Percentiles rank a stretch among this genome's conserved stretches.
Conservation (phyloP, 2,888 invertebrate species). For the Ormyrus pomaceus region DNA sequence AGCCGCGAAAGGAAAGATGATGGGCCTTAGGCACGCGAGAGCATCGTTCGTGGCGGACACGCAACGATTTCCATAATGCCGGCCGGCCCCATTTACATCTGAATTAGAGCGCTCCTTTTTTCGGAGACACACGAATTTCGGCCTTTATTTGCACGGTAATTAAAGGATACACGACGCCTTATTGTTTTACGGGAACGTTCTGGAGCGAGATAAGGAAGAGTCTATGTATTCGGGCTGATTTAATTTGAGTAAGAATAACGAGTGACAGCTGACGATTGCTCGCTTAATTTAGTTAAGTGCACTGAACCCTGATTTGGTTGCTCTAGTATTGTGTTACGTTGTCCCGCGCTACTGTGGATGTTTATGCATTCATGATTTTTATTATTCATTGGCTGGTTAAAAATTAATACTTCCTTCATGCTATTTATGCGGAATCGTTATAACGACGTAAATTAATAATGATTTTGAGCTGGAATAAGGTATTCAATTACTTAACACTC, state of each 20-base stretch:
- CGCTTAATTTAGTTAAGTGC: constrained; percentile 31
- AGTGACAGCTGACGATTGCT: constrained; percentile 31
- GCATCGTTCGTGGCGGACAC: constrained; percentile 16
- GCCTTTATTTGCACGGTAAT: no score
- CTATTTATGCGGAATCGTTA: neutral
- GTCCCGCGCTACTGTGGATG: no score
- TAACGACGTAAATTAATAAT: no score
- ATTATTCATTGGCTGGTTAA: no score
- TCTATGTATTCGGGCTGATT: constrained; percentile 13
- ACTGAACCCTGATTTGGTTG: constrained; percentile 44
- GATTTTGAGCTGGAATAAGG: no score
- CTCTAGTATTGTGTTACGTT: neutral
- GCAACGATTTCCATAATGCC: constrained; percentile 40
- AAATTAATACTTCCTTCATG: no score
- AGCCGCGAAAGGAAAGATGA: constrained; percentile 30
- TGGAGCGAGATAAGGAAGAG: neutral
- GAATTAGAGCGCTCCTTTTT: constrained; percentile 1
- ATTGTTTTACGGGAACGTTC: no score
- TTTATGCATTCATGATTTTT: no score
- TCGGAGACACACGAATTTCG: no score
- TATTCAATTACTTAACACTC: no score
- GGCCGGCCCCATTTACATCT: constrained; percentile 15
- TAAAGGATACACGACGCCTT: no score
- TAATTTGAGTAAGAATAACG: constrained; percentile 34
- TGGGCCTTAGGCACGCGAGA: constrained; percentile 44